Conservation (phyloP, 2,113 vertebrate genomes). For the Apteryx owenii region DNA sequence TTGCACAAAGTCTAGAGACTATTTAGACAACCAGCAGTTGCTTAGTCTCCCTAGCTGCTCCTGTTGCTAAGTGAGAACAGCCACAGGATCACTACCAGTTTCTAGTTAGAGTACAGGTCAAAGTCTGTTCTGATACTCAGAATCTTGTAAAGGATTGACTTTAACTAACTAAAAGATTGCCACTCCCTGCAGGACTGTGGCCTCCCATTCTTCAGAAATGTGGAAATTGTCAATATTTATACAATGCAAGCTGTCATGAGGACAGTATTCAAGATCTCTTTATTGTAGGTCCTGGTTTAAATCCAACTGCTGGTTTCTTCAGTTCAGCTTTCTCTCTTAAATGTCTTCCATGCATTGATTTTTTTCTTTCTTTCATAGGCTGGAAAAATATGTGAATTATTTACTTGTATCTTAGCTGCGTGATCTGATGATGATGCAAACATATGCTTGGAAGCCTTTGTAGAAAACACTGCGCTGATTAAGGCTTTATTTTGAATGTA, state of each 20-base stretch:
- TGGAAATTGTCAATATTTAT: conserved; percentile 39
- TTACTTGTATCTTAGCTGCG: background rate
- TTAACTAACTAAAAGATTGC: background rate
- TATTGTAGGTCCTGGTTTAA: background rate
- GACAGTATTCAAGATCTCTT: background rate
- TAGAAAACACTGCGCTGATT: background rate
- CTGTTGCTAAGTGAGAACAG: rapidly evolving
- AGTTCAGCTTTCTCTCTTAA: background rate
- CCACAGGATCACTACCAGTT: background rate
- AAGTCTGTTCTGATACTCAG: conserved; percentile 30
- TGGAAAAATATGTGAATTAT: background rate
- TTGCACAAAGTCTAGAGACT: background rate
- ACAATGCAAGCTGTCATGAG: background rate
- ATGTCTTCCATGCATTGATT: background rate
- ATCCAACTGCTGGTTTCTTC: background rate
- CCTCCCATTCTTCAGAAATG: background rate
- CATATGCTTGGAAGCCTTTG: background rate
- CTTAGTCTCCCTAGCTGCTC: background rate
- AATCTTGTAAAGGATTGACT: background rate
- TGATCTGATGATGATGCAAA: background rate
- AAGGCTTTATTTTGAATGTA: background rate
- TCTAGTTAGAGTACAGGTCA: background rate
- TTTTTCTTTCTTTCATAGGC: background rate
- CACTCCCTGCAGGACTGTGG: background rate
- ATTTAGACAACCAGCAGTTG: background rate